Base-by-base conservation (phyloP, 2,113 vertebrate species). In the Engraulis encrasicolus region DNA sequence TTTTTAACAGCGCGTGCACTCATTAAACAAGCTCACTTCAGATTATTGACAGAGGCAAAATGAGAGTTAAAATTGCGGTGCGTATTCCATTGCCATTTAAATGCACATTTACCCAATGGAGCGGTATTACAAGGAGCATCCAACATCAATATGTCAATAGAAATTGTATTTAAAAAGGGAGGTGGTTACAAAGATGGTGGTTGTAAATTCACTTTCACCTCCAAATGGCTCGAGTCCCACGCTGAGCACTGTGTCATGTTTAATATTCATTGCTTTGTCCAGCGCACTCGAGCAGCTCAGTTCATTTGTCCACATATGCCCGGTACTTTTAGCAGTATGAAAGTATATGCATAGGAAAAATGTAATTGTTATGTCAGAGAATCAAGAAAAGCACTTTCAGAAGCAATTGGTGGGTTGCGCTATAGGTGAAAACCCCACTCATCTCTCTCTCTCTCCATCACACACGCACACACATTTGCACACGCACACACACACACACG, bases 251-350 rank as follows among this genome's bases (percentile, higher is more conserved):
- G 23, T 74, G 66, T 2, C 23, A 14, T 74, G 66, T 31, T 31
- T 31, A 66, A 66, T 74, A 74, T 74, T 74, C 66, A 31, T 74
- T 74, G 66, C 66, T 36, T 74, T 74, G 61, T 71, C 9, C 61
- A 11, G n/a, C 15, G 66, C 31, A 27, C 66, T 74, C 15, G 31
- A 74, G 66, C 9, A 74, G 12, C 18, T 74, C 58, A 66, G 27
- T 31, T 74, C 27, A 11, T 34, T 34, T 74, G 27, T 31, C 17
- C 66, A 74, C 58, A 74, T 27, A 36, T 74, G 15, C 31, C 31
- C 9, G n/a, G n/a, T n/a, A 34, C 34, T 31, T 31, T 74, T 74
- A 74, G 34, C 14, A 74, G 66, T 31, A 74, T 34, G 1, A 31
- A 74, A 74, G 66, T 34, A 31, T 31, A 31, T 74, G 66, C 66